These are phyloP conservation scores for Aotus griseimembra DNA, from an alignment of 2,797 vertebrate species.

Conservation along the genomic window DNA sequence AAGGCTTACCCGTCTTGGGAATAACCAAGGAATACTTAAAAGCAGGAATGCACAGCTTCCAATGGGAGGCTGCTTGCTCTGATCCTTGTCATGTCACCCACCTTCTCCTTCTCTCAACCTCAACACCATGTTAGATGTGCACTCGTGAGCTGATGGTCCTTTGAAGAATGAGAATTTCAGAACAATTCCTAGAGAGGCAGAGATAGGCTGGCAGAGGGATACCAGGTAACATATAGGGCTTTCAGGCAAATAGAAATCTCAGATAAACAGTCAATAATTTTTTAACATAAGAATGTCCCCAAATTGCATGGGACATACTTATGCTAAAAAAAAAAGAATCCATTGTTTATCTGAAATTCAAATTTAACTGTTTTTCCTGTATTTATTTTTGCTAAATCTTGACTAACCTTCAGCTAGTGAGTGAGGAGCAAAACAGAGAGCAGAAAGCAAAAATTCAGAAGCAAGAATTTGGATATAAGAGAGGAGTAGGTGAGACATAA, in stretches of 20 bases:
- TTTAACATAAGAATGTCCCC: not conserved
- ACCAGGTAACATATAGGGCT: not conserved
- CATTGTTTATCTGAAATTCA: not conserved
- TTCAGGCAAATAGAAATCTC: not conserved
- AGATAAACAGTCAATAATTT: not conserved
- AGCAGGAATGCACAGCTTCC: not conserved
- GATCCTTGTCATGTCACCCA: not conserved
- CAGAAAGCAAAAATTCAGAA: not conserved
- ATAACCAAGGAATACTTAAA: not conserved
- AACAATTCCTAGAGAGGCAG: not conserved
- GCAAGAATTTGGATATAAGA: not conserved
- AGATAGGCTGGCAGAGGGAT: not conserved
- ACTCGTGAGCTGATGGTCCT: not conserved
- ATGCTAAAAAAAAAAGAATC: not conserved
- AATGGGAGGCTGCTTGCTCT: accelerated
- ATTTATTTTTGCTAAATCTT: not conserved
- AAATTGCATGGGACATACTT: not conserved
- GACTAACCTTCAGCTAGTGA: not conserved
- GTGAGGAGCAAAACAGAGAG: not conserved
- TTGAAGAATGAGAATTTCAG: not conserved
- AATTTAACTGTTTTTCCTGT: not conserved
- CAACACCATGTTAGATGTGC: too few species aligned
- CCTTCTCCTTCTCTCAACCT: not conserved
- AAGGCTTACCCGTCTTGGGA: not conserved
- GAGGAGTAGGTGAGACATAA: not conserved